Conservation (phyloP, 2,888 invertebrate species). For the Caenorhabditis zanzibari region DNA sequence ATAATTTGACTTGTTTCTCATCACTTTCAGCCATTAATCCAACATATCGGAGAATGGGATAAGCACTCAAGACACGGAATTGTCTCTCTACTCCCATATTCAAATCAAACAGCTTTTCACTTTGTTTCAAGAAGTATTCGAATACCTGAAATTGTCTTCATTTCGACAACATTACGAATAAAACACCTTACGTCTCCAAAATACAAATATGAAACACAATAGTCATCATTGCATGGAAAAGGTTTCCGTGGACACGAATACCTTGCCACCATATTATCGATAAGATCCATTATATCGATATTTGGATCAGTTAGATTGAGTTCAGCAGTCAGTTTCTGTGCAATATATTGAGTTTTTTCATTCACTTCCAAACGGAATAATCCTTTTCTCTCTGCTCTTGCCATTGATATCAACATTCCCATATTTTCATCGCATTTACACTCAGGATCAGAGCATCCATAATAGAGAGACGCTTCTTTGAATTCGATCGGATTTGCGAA, state of each 20-base stretch:
- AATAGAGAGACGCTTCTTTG: conserved; percentile 1
- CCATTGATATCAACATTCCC: conserved; percentile 3
- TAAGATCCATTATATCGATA: conserved; percentile 17
- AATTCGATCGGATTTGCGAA: conserved; percentile 29
- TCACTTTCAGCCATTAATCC: conserved; percentile 23
- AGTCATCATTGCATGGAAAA: conserved; percentile 25
- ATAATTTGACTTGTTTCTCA: conserved; percentile 32
- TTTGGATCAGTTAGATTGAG: background rate
- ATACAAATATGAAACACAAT: conserved; percentile 7
- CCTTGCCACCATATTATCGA: conserved; percentile 32
- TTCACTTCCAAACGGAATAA: conserved; percentile 33
- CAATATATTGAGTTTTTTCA: conserved; percentile 1
- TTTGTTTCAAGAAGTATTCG: conserved; percentile 24
- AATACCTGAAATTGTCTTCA: conserved; percentile 22
- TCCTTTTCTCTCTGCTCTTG: conserved; percentile 35
- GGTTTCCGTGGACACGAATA: conserved; percentile 26
- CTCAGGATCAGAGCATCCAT: conserved; percentile 36
- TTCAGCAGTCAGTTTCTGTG: background rate
- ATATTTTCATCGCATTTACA: conserved; percentile 34
- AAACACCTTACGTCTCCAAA: conserved; percentile 39
- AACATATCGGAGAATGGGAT: conserved; percentile 33
- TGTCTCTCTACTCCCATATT: conserved; percentile 50
- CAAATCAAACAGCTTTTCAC: conserved; percentile 30
- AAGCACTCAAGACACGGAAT: conserved; percentile 37
- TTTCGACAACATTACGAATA: background rate